Percentiles rank a stretch among this genome's conserved stretches.
These are phyloP conservation scores for Leucoptera coffeella DNA, from an alignment of 2,888 invertebrate species.

Conservation along the genomic window DNA sequence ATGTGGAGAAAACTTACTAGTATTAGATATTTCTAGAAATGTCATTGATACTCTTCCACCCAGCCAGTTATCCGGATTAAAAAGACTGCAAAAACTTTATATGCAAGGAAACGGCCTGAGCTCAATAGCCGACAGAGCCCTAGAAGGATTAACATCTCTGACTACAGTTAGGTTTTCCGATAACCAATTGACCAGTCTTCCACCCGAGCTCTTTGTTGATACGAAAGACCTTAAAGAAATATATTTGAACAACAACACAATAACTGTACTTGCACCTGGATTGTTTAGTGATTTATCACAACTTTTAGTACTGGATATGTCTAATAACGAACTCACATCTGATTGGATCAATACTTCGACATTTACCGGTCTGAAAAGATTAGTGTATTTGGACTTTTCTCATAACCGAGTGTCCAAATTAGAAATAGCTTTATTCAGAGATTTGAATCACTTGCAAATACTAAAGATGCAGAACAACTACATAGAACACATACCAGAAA, in stretches of 20 bases:
- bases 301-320: constrained; percentile 69
- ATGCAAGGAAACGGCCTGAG: constrained; percentile 71
- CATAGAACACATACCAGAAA: constrained; percentile 70
- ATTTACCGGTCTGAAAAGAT: constrained; percentile 68
- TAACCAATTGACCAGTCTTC: constrained; percentile 73
- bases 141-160: constrained; percentile 68
- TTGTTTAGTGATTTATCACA: constrained; percentile 71
- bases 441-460: constrained; percentile 73
- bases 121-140: constrained; percentile 70
- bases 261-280: constrained; percentile 74
- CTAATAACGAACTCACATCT: constrained; percentile 72
- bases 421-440: constrained; percentile 70
- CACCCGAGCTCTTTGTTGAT: constrained; percentile 76
- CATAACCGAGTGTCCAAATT: constrained; percentile 69
- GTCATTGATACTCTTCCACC: constrained; percentile 69
- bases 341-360: constrained; percentile 80
- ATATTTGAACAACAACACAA: constrained; percentile 75
- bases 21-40: constrained; percentile 72
- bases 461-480: constrained; percentile 74
- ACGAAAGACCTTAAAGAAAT: constrained; percentile 73
- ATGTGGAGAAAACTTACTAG: constrained; percentile 64
- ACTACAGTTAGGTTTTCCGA: constrained; percentile 71
- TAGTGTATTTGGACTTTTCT: constrained; percentile 72
- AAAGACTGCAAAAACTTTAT: constrained; percentile 65
- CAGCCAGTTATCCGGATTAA: constrained; percentile 64